These are phyloP conservation scores for Pteronura brasiliensis DNA, from an alignment of 2,113 vertebrate genomes.

Conservation along the genomic window DNA sequence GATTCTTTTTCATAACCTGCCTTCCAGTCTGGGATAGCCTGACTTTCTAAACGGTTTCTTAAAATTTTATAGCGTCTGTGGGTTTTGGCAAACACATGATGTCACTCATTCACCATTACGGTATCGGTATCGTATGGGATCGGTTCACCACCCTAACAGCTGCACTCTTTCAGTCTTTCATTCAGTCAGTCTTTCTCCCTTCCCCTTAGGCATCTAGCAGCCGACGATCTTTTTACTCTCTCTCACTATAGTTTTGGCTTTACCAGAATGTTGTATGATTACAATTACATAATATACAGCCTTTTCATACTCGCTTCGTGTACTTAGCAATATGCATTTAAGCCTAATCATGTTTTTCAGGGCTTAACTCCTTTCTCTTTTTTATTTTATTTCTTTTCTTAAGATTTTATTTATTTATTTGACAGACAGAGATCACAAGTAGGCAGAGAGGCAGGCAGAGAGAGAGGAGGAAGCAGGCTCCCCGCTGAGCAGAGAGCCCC, in stretches of 20 bases:
- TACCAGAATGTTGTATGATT: neutral
- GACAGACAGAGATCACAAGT: no score
- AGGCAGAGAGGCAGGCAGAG: no score
- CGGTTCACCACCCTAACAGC: neutral
- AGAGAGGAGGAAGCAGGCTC: no score
- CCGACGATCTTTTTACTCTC: neutral
- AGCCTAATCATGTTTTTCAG: neutral
- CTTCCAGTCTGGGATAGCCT: neutral
- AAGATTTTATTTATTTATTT: no score
- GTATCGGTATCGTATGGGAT: neutral
- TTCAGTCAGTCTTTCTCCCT: no score
- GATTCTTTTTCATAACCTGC: neutral
- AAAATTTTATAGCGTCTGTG: neutral
- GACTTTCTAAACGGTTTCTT: neutral
- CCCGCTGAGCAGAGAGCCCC: no score
- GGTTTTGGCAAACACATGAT: neutral
- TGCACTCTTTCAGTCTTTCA: no score
- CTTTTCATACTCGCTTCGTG: neutral
- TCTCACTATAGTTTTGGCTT: neutral
- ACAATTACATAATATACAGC: neutral
- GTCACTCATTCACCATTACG: neutral
- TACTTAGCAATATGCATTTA: neutral
- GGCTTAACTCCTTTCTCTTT: neutral
- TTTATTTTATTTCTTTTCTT: neutral
- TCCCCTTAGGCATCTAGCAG: neutral